phyloP scores from a whole-genome alignment of 2,888 invertebrate species.

The Troides helena region DNA sequence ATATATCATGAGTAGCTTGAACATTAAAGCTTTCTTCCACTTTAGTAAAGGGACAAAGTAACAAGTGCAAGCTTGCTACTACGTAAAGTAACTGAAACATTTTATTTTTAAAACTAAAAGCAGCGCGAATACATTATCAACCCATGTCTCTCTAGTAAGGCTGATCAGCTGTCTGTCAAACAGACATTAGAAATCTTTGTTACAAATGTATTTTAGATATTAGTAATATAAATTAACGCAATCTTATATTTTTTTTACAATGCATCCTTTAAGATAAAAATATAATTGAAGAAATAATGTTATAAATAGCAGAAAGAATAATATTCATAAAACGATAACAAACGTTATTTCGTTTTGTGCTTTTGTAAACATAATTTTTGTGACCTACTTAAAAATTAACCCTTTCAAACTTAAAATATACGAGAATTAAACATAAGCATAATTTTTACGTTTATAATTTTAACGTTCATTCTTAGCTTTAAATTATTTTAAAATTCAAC shows the following conservation, averaged over 20 bases:
- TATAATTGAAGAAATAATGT: background rate
- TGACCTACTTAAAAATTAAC: too few species aligned
- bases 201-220: background rate
- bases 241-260: background rate
- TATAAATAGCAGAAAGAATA: too few species aligned
- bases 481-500: too few species aligned
- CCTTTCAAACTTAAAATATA: too few species aligned
- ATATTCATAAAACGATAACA: too few species aligned
- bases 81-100: constrained; percentile 89
- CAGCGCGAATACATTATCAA: constrained; percentile 44
- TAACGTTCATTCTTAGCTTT: too few species aligned
- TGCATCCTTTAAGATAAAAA: background rate
- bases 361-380: too few species aligned
- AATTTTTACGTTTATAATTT: too few species aligned
- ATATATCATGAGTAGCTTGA: constrained; percentile 98
- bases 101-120: constrained; percentile 45
- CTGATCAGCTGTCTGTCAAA: constrained; percentile 30
- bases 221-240: background rate
- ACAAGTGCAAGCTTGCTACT: constrained; percentile 88
- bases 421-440: too few species aligned
- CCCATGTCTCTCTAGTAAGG: constrained; percentile 47
- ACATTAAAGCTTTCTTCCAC: constrained; percentile 99
- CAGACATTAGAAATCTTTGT: background rate
- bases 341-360: too few species aligned
- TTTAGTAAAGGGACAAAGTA: constrained; percentile 97